phyloP scores from a whole-genome alignment of 2,113 vertebrate species.

The Cyanoderma ruficeps region DNA sequence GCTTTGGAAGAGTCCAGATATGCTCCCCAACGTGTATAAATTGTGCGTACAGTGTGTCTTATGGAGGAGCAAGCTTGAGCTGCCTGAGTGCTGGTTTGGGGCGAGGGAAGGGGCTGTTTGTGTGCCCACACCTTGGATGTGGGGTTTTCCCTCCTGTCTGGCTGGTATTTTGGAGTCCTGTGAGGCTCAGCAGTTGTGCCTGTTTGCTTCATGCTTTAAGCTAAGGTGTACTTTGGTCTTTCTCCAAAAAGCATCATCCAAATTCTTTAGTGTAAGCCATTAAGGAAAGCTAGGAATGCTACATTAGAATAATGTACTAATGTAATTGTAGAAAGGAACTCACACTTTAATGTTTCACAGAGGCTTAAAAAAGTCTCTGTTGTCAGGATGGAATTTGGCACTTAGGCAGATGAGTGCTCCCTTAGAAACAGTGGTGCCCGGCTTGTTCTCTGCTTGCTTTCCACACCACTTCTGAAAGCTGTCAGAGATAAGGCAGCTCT shows the following conservation, averaged over 20 bases:
- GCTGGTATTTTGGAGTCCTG: not conserved
- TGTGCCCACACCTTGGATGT: rapidly evolving
- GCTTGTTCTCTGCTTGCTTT: not conserved
- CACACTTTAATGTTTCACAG: not conserved
- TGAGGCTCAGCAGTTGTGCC: not conserved
- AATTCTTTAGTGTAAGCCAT: not conserved
- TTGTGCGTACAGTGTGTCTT: not conserved
- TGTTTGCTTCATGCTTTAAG: not conserved
- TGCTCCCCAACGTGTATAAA: rapidly evolving
- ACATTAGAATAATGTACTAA: not conserved
- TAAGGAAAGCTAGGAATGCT: not conserved
- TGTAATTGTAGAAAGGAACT: not conserved
- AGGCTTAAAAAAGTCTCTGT: not conserved
- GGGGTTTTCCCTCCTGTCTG: not conserved
- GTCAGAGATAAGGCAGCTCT: rapidly evolving
- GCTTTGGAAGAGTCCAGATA: not conserved
- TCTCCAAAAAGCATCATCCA: not conserved
- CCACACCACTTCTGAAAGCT: not conserved
- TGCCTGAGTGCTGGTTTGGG: not conserved
- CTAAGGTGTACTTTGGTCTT: not conserved
- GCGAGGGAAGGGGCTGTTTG: not conserved
- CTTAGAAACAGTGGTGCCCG: not conserved
- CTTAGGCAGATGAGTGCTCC: not conserved
- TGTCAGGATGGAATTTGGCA: not conserved
- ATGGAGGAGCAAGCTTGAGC: not conserved